phyloP scores from a whole-genome alignment of 1,140 invertebrate species.

The Bombyx mandarina region DNA sequence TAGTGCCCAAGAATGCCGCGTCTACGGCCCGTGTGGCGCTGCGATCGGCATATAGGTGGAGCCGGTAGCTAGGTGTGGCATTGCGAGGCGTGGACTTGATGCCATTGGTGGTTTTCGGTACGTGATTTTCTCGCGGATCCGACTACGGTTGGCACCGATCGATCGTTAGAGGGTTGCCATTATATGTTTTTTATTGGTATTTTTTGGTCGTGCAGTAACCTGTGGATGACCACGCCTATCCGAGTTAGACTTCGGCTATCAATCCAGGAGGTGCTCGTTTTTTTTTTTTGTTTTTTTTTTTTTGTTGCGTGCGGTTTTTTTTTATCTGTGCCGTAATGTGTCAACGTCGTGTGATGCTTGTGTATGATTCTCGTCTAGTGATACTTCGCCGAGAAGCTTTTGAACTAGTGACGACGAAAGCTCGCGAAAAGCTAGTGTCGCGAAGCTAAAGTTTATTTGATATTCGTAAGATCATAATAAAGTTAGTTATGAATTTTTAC shows the following conservation, averaged over 20 bases:
- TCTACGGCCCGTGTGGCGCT: constrained; percentile 51
- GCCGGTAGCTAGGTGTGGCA: constrained; percentile 28
- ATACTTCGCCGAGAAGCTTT: no score
- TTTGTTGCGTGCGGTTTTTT: neutral
- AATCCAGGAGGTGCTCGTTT: constrained; percentile 48
- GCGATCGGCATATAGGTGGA: constrained; percentile 25
- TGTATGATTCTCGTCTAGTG: no score
- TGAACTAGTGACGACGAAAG: no score
- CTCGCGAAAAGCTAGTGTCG: no score
- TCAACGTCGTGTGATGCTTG: no score
- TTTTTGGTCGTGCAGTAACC: constrained; percentile 65
- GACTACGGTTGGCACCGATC: constrained; percentile 50
- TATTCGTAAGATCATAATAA: no score
- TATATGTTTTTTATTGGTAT: constrained; percentile 68
- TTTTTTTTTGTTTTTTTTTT: constrained; percentile 29
- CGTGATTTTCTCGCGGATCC: constrained; percentile 30
- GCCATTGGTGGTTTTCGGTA: constrained; percentile 37
- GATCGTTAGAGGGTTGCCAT: constrained; percentile 57
- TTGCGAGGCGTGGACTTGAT: constrained; percentile 26
- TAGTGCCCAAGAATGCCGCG: constrained; percentile 48
- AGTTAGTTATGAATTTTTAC: no score
- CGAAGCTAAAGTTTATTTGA: no score
- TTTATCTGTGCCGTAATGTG: no score
- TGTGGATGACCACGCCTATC: constrained; percentile 58
- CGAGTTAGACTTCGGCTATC: constrained; percentile 35